These are phyloP conservation scores for Caenorhabditis elegans DNA, from an alignment of 1,140 invertebrate genomes.

Conservation along the genomic window WBcel235 BX284605.5:7241001-7241500, in stretches of 20 bases:
- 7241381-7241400: too few relatives aligned
- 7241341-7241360: too few relatives aligned
- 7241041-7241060: constrained; percentile 43
- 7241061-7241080: constrained; percentile 54
- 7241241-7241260: constrained; percentile 36
- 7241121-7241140: constrained; percentile 51
- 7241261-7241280: constrained; percentile 51
- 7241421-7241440: too few relatives aligned
- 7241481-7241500: too few relatives aligned
- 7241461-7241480: too few relatives aligned
- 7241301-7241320: background rate
- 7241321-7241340: background rate
- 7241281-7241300: background rate
- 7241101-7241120: constrained; percentile 45
- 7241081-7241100: constrained; percentile 52
- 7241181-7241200: constrained; percentile 49
- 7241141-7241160: constrained; percentile 58
- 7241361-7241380: too few relatives aligned
- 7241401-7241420: too few relatives aligned
- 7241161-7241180: constrained; percentile 50
- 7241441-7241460: too few relatives aligned
- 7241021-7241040: background rate
- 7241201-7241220: constrained; percentile 46
- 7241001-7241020: background rate
- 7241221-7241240: constrained; percentile 52